phyloP scores from a whole-genome alignment of 2,888 invertebrate species.

The Ashinkailepas kermadecensis region DNA sequence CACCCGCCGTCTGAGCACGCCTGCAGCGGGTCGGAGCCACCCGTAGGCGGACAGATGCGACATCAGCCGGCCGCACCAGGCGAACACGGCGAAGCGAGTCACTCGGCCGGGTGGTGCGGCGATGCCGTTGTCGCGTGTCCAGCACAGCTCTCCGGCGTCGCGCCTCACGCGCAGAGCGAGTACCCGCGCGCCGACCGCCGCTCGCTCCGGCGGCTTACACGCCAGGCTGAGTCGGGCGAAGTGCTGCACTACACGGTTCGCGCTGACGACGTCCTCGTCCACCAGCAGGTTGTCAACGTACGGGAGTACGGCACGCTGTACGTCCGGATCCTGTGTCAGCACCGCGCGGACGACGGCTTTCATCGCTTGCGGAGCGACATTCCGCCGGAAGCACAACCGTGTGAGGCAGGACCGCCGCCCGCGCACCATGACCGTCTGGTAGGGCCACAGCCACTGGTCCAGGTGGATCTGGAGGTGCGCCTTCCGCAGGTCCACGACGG shows the following conservation, averaged over 20 bases:
- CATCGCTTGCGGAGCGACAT: slow-evolving; percentile 19
- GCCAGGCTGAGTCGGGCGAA: slow-evolving; percentile 17
- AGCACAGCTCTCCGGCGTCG: no score
- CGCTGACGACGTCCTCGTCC: slow-evolving; percentile 24
- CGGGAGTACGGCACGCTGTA: slow-evolving; percentile 18
- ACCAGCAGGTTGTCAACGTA: slow-evolving; percentile 28
- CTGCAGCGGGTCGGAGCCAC: slow-evolving; percentile 15
- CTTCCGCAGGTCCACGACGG: slow-evolving; percentile 22
- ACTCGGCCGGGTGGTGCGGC: slow-evolving; percentile 11
- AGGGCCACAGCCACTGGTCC: slow-evolving; percentile 26
- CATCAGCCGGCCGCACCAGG: slow-evolving; percentile 6
- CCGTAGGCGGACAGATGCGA: slow-evolving; percentile 18
- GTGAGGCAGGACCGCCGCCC: slow-evolving; percentile 25
- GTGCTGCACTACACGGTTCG: slow-evolving; percentile 21
- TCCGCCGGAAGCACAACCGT: slow-evolving; percentile 24
- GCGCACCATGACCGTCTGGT: slow-evolving; percentile 24
- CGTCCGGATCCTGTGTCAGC: slow-evolving; percentile 18
- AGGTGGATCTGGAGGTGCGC: slow-evolving; percentile 26
- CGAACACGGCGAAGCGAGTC: slow-evolving; percentile 16
- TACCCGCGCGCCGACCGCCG: no score
- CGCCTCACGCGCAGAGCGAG: no score
- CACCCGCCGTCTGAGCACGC: slow-evolving; percentile 5
- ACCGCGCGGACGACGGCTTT: slow-evolving; percentile 12
- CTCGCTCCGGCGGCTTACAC: slow-evolving; percentile 21
- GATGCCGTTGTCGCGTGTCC: no score